A percentile compares a stretch with the other conserved stretches of the same genome.
Conservation (phyloP, 2,113 vertebrate species). For the Pao palembangensis region DNA sequence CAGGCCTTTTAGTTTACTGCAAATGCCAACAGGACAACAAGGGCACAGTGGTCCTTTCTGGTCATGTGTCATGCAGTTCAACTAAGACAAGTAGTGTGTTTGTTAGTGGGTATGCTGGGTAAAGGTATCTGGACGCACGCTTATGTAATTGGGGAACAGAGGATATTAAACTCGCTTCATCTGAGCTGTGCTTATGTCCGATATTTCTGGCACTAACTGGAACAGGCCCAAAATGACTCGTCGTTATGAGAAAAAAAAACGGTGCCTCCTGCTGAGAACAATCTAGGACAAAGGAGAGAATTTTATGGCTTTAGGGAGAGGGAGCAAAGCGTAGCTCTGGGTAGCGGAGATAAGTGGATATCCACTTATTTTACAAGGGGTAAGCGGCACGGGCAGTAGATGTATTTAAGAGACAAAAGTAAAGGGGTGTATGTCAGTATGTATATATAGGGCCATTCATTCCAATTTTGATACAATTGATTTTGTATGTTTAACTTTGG, state of each 20-base stretch:
- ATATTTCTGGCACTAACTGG: slow-evolving; percentile 50
- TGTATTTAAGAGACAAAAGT: slow-evolving; percentile 50
- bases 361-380: slow-evolving; percentile 28
- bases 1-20: slow-evolving; percentile 51
- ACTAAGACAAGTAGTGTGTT: slow-evolving; percentile 5
- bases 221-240: slow-evolving; percentile 59
- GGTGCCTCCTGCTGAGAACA: slow-evolving; percentile 51
- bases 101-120: not conserved
- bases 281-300: slow-evolving; percentile 64
- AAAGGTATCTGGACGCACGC: not conserved
- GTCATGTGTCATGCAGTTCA: slow-evolving; percentile 22
- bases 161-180: not conserved
- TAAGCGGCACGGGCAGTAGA: slow-evolving; percentile 42
- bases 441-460: not conserved
- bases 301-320: slow-evolving; percentile 23
- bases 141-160: not conserved
- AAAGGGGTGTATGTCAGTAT: slow-evolving; percentile 15
- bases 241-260: slow-evolving; percentile 51
- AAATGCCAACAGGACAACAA: slow-evolving; percentile 44
- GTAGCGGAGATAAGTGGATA: slow-evolving; percentile 57
- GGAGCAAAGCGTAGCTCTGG: slow-evolving; percentile 32
- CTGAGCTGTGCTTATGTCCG: slow-evolving; percentile 20
- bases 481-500: too few relatives aligned
- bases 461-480: too few relatives aligned
- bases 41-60: slow-evolving; percentile 16